Percentiles rank a stretch among this genome's conserved stretches.
These are phyloP conservation scores for Mimas tiliae DNA, from an alignment of 2,888 invertebrate genomes.

Conservation along the genomic window DNA sequence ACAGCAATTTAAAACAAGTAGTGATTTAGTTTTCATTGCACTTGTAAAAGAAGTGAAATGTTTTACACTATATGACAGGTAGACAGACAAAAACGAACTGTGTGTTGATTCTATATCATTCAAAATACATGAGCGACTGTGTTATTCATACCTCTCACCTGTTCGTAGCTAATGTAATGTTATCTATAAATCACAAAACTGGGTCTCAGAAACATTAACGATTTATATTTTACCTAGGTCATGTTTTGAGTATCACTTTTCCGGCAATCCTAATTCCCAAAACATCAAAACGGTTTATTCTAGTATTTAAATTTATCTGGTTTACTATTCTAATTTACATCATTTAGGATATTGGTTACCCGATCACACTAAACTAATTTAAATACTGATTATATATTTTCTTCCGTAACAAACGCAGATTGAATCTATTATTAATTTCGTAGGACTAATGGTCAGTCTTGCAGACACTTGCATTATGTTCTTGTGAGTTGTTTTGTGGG, in stretches of 20 bases:
- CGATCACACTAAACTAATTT: not conserved
- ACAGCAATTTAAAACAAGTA: no score
- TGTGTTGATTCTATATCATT: not conserved
- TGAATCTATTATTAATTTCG: no score
- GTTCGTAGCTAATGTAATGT: constrained; percentile 7
- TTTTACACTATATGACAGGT: no score
- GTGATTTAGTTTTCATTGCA: no score
- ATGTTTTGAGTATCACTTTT: constrained; percentile 1
- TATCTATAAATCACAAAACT: constrained; percentile 5
- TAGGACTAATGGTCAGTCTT: no score
- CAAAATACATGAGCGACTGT: not conserved
- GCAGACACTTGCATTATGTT: no score
- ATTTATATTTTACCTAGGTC: constrained; percentile 9
- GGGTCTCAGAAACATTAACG: not conserved
- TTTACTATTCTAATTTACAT: not conserved
- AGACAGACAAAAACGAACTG: no score
- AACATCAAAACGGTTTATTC: no score
- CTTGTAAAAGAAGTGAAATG: no score
- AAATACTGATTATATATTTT: not conserved
- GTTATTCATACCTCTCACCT: constrained; percentile 1
- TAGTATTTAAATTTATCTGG: not conserved
- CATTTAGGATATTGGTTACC: not conserved
- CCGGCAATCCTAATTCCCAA: not conserved
- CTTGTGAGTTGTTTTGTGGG: no score
- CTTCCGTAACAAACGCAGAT: no score